Percentiles rank a stretch among this genome's conserved stretches.
Evolutionary conservation across 2,113 vertebrate species (phyloP).

Genomic region (Sitta europaea): DNA sequence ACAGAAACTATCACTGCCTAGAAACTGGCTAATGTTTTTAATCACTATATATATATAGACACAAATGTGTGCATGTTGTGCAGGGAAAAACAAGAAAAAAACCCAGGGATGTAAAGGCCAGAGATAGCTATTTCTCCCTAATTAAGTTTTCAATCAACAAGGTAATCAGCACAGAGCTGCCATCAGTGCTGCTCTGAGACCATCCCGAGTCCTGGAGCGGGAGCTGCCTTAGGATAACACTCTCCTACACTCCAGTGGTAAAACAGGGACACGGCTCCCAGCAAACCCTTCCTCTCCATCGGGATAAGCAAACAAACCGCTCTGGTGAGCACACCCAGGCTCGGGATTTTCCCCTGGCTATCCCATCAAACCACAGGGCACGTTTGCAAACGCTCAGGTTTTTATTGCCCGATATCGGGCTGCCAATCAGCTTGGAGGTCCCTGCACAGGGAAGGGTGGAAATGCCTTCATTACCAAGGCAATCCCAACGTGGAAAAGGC

Average conservation of each 20-base stretch:
- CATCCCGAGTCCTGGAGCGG: neutral
- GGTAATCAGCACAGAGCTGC: neutral
- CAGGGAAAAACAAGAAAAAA: neutral
- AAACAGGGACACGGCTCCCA: neutral
- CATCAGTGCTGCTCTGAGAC: neutral
- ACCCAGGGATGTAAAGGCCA: neutral
- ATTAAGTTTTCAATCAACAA: neutral
- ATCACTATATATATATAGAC: neutral
- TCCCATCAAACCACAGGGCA: neutral
- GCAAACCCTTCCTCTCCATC: neutral
- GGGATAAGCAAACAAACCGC: neutral
- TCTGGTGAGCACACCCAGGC: neutral
- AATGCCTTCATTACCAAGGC: neutral
- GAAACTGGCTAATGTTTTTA: neutral
- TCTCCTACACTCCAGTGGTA: constrained; percentile 17
- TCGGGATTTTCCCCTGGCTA: neutral
- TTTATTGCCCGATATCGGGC: neutral
- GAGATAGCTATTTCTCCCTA: neutral
- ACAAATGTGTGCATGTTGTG: neutral
- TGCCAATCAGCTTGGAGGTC: neutral
- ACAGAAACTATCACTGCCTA: neutral
- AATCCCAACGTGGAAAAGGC: neutral
- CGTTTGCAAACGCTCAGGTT: neutral
- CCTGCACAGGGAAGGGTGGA: neutral
- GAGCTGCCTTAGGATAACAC: neutral